Conservation (phyloP, 30 jellyfish, hydroid and myxozoan genomes). For the Morbakka virulenta region DNA sequence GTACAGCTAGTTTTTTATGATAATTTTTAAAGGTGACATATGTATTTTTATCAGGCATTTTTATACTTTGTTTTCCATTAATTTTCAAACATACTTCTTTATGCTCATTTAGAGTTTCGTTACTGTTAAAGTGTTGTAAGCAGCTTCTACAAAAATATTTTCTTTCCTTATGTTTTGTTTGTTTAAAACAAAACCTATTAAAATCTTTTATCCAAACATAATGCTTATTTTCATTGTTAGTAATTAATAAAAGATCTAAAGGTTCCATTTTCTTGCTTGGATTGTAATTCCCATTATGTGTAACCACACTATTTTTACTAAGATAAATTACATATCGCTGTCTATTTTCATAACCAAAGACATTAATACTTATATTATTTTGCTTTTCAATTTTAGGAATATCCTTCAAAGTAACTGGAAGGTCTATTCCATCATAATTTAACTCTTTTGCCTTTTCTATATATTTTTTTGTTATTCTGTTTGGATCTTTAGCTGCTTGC, state of each 20-base stretch:
- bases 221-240: slow-evolving; percentile 36
- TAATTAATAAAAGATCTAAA: too few relatives aligned
- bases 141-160: slow-evolving; percentile 37
- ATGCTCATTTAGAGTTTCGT: slow-evolving; percentile 15
- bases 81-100: slow-evolving; percentile 6
- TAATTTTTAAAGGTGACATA: slow-evolving; percentile 8
- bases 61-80: slow-evolving; percentile 38
- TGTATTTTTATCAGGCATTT: slow-evolving; percentile 8
- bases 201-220: slow-evolving; percentile 33
- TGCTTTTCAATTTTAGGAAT: slow-evolving; percentile 10
- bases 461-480: slow-evolving; percentile 22
- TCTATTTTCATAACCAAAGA: slow-evolving; percentile 34
- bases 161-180: slow-evolving; percentile 6
- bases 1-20: too few relatives aligned
- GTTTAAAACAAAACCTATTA: slow-evolving; percentile 3
- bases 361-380: slow-evolving; percentile 30
- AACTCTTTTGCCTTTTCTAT: slow-evolving; percentile 12
- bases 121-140: slow-evolving; percentile 19
- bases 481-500: too few relatives aligned
- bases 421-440: slow-evolving; percentile 41
- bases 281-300: too few relatives aligned
- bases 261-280: too few relatives aligned
- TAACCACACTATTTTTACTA: neutral
- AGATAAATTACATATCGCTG: slow-evolving; percentile 24
- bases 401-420: slow-evolving; percentile 37